Base-by-base conservation (phyloP, 2,113 vertebrate genomes). In the Brachirus orientalis region DNA sequence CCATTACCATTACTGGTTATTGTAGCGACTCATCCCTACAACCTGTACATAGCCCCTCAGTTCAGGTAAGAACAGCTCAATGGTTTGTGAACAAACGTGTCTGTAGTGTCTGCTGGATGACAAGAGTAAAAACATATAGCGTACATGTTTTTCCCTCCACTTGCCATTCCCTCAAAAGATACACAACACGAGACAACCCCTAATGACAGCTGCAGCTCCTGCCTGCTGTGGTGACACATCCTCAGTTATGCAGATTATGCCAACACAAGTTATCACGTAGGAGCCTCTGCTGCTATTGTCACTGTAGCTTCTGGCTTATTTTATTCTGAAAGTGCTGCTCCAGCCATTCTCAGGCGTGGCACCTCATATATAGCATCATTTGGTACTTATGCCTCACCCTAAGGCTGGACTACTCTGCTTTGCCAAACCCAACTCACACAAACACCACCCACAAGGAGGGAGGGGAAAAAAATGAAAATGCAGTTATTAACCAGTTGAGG, bases 191-290 rank as follows among this genome's bases (percentile, higher is more conserved):
- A 80, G 67, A 76, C 64, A 56, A 44, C 53, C 77, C 63, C 78
- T 84, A 82, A 86, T 81, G 84, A 77, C 76, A 75, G 77, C 53
- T 77, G 72, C 71, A 69, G 57, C 75, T 76, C 48, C 63, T 60
- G 70, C 75, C 77, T 85, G 85, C 78, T 73, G 82, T 35, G 72
- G 72, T 47, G 79, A 80, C 83, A 79, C 64, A 80, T 62, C 68
- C 75, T 45, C n/a, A 60, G 59, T 72, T 63, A 35, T 37, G 73
- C 62, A 69, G 44, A 82, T 83, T 38, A 48, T 69, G 69, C 55
- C 54, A 43, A 50, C 57, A 55, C 68, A 54, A 79, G 77, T 80
- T 70, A 69, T 74, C 72, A 43, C 46, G 78, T 10, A 10, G 6
- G 7, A 66, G 54, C 60, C n/a, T 62, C 67, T 36, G 18, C 56